phyloP scores from a whole-genome alignment of 2,113 vertebrate species.

The Porphyrio hochstetteri region DNA sequence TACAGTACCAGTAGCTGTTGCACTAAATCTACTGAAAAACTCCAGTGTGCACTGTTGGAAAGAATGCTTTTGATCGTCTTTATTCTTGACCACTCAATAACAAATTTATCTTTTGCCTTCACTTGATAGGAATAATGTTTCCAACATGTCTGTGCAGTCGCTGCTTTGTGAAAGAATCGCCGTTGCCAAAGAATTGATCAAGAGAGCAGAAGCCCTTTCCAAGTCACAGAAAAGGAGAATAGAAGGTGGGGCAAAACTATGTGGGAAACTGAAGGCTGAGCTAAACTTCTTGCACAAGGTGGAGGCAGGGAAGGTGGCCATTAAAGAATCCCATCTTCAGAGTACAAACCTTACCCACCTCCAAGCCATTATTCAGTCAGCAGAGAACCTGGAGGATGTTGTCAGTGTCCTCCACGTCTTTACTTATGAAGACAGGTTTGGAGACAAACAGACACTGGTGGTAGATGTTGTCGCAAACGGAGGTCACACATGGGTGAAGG shows the following conservation, averaged over 20 bases:
- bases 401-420: slow-evolving; percentile 90
- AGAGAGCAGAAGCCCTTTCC: slow-evolving; percentile 83
- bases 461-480: slow-evolving; percentile 92
- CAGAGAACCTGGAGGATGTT: slow-evolving; percentile 85
- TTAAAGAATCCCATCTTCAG: slow-evolving; percentile 93
- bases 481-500: slow-evolving; percentile 96
- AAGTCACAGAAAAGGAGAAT: slow-evolving; percentile 77
- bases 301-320: slow-evolving; percentile 83
- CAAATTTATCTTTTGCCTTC: background rate
- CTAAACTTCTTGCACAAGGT: slow-evolving; percentile 90
- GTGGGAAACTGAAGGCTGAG: slow-evolving; percentile 89
- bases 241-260: slow-evolving; percentile 91
- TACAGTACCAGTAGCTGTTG: background rate
- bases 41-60: background rate
- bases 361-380: slow-evolving; percentile 87
- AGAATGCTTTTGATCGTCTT: background rate
- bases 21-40: background rate
- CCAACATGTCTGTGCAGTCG: slow-evolving; percentile 84
- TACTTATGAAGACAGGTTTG: slow-evolving; percentile 79
- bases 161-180: slow-evolving; percentile 86
- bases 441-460: slow-evolving; percentile 84
- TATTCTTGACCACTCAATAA: background rate
- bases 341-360: slow-evolving; percentile 97
- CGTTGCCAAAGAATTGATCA: slow-evolving; percentile 84
- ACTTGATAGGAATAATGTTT: slow-evolving; percentile 80